phyloP scores from a whole-genome alignment of 1,140 invertebrate genomes.

The Solenopsis invicta region DNA sequence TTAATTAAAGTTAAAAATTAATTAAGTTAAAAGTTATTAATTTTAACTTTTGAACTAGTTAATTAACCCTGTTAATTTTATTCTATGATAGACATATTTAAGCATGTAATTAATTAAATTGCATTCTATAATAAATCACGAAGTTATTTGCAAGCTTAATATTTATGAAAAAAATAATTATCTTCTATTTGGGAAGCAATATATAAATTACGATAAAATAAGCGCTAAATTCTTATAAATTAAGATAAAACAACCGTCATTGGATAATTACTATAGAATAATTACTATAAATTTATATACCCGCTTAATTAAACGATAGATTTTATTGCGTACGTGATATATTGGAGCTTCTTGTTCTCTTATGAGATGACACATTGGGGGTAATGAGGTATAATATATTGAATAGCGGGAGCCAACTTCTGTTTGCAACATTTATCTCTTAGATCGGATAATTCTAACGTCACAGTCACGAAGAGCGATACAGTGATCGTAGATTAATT shows the following conservation, averaged over 20 bases:
- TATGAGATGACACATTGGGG: not conserved
- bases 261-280: not conserved
- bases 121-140: not conserved
- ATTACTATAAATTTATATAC: not conserved
- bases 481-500: conserved; percentile 36
- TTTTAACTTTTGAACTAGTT: too few species aligned
- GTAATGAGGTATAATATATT: not conserved
- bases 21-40: too few species aligned
- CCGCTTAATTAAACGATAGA: not conserved
- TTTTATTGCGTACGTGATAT: not conserved
- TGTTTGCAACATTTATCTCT: conserved; percentile 1
- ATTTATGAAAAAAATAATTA: not conserved
- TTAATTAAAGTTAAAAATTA: too few species aligned
- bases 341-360: not conserved
- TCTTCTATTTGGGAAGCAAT: not conserved
- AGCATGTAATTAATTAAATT: conserved; percentile 7
- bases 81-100: not conserved
- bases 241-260: not conserved
- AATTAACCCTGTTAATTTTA: not conserved
- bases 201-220: not conserved
- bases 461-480: not conserved
- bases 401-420: conserved; percentile 9
- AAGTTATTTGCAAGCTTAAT: not conserved
- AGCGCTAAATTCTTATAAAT: too few species aligned
- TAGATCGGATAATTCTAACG: not conserved